Evolutionary conservation across 2,888 invertebrate species (phyloP).

Genomic region (Matsumyia berberina): DNA sequence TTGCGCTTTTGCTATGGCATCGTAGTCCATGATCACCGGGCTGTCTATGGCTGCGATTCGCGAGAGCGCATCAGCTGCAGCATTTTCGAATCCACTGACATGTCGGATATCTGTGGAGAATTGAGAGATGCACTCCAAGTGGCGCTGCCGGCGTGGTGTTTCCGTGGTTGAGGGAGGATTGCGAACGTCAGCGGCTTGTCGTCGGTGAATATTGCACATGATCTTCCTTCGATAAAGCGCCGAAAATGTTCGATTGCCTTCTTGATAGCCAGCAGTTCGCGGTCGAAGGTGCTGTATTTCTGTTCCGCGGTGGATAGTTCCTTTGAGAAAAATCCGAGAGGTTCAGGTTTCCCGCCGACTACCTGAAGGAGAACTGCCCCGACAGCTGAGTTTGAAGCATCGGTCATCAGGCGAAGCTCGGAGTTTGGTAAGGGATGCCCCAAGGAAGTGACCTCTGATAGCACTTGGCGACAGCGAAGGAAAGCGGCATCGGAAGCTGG

Average conservation of each 20-base stretch:
- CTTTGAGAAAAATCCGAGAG: too few relatives aligned
- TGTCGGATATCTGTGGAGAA: conserved; percentile 27
- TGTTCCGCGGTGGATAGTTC: background rate
- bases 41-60: conserved; percentile 29
- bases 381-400: too few relatives aligned
- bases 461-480: too few relatives aligned
- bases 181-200: background rate
- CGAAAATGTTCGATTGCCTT: too few relatives aligned
- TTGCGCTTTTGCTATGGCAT: conserved; percentile 23
- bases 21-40: background rate
- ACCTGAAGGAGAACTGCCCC: too few relatives aligned
- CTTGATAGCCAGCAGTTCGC: background rate
- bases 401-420: too few relatives aligned
- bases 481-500: too few relatives aligned
- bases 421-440: too few relatives aligned
- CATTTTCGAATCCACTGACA: background rate
- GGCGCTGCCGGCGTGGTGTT: conserved; percentile 1
- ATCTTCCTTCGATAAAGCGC: background rate
- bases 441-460: too few relatives aligned
- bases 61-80: conserved; percentile 36
- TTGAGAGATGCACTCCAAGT: conserved; percentile 11
- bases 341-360: too few relatives aligned
- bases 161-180: background rate
- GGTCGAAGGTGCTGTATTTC: background rate
- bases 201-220: background rate